Conservation (phyloP, 2,797 vertebrate species). For the Propithecus deckenii region DNA sequence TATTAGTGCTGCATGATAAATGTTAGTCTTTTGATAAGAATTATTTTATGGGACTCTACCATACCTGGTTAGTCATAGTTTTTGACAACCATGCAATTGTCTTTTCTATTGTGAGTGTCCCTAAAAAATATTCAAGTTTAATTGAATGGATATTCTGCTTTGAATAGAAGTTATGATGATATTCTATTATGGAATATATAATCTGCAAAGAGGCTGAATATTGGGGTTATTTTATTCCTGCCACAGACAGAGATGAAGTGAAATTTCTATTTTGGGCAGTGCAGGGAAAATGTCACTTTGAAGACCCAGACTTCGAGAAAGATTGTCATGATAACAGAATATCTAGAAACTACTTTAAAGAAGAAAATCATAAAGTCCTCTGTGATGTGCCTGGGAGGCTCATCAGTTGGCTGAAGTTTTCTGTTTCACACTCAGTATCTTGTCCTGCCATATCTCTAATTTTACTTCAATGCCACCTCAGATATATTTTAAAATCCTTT, state of each 20-base stretch:
- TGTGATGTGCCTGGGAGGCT: not conserved
- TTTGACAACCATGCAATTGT: conserved; percentile 68
- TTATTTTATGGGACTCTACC: conserved; percentile 48
- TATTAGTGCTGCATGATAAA: not conserved
- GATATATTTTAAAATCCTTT: conserved; percentile 15
- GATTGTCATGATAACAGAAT: conserved; percentile 13
- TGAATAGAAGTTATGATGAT: conserved; percentile 41
- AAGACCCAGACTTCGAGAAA: conserved; percentile 39
- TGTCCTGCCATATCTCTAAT: not conserved
- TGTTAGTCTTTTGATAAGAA: conserved; percentile 58
- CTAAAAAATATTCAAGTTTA: conserved; percentile 62
- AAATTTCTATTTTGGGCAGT: conserved; percentile 52
- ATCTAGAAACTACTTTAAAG: not conserved
- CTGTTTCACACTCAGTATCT: not conserved
- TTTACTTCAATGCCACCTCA: not conserved
- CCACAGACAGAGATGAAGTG: conserved; percentile 5
- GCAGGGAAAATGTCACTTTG: conserved; percentile 24
- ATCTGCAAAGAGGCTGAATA: not conserved
- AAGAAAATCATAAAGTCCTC: conserved; percentile 12
- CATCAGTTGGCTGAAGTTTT: not conserved
- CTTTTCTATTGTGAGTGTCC: conserved; percentile 57
- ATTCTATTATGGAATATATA: not conserved
- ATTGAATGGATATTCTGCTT: conserved; percentile 66
- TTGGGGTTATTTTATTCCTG: conserved; percentile 16
- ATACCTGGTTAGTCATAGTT: conserved; percentile 61